phyloP scores from a whole-genome alignment of 2,797 vertebrate species.

The Phataginus tetradactyla region DNA sequence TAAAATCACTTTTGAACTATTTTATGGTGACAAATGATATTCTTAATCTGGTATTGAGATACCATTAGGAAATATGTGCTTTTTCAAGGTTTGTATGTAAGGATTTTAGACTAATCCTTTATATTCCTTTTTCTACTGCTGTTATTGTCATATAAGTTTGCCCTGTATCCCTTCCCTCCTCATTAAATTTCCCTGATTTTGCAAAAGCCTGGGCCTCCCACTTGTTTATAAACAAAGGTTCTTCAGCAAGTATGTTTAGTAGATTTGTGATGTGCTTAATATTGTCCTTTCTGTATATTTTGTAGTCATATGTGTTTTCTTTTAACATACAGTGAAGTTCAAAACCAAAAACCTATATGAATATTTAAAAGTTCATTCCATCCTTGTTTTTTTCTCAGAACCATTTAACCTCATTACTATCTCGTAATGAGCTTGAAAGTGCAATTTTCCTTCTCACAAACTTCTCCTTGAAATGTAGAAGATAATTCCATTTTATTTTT shows the following conservation, averaged over 20 bases:
- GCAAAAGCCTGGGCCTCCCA: slow-evolving; percentile 78
- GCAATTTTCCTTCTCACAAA: slow-evolving; percentile 59
- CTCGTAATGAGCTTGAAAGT: slow-evolving; percentile 80
- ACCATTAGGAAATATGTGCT: not conserved
- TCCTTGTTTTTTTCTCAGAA: slow-evolving; percentile 45
- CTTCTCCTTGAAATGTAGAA: not conserved
- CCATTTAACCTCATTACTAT: slow-evolving; percentile 51
- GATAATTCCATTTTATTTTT: not conserved
- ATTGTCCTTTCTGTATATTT: slow-evolving; percentile 80
- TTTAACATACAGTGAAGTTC: slow-evolving; percentile 63
- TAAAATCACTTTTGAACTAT: not conserved
- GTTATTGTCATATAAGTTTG: slow-evolving; percentile 60
- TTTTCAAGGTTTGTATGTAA: slow-evolving; percentile 39
- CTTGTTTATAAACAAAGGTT: slow-evolving; percentile 80
- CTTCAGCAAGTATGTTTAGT: slow-evolving; percentile 84
- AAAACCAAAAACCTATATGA: slow-evolving; percentile 66
- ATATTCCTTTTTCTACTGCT: slow-evolving; percentile 56
- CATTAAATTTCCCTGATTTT: slow-evolving; percentile 73
- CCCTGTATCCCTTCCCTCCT: slow-evolving; percentile 68
- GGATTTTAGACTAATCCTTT: slow-evolving; percentile 59
- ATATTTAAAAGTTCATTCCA: slow-evolving; percentile 52
- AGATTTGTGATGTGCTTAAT: slow-evolving; percentile 84
- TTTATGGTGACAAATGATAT: not conserved
- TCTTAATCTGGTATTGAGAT: not conserved
- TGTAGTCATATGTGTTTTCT: slow-evolving; percentile 69